Conservation (phyloP, 2,888 invertebrate species). For the Syrphus vitripennis region DNA sequence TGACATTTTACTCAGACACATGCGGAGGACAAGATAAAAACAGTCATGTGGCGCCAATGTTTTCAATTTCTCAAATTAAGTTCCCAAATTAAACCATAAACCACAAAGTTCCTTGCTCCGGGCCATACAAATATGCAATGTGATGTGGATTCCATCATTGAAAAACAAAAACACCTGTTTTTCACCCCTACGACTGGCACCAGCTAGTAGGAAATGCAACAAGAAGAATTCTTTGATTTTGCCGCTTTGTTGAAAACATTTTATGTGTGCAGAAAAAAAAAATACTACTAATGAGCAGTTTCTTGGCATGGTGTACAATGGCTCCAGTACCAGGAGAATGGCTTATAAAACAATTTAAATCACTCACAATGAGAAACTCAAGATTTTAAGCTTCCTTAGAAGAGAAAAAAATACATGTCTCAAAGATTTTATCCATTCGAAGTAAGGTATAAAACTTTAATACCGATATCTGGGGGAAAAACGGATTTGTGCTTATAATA, state of each 20-base stretch:
- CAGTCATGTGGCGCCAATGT: too few species aligned
- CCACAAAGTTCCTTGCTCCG: too few species aligned
- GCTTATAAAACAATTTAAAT: not conserved
- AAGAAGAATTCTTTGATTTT: not conserved
- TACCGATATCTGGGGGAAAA: not conserved
- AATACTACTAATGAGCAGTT: not conserved
- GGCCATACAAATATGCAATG: too few species aligned
- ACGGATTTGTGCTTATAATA: not conserved
- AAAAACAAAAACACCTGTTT: not conserved
- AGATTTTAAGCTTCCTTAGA: not conserved
- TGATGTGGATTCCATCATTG: too few species aligned
- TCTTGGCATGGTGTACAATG: not conserved
- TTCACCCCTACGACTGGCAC: too few species aligned
- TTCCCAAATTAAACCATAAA: too few species aligned
- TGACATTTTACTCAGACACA: too few species aligned
- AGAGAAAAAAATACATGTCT: not conserved
- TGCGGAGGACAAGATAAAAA: too few species aligned
- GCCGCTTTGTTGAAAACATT: not conserved
- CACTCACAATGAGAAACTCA: not conserved
- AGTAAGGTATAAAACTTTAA: not conserved
- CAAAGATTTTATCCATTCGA: not conserved
- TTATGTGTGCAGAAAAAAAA: not conserved
- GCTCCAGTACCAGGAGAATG: too few species aligned
- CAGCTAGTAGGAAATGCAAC: not conserved
- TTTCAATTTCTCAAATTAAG: too few species aligned